Base-by-base conservation (phyloP, 2,888 invertebrate species). In the Apodemia hepburni region DNA sequence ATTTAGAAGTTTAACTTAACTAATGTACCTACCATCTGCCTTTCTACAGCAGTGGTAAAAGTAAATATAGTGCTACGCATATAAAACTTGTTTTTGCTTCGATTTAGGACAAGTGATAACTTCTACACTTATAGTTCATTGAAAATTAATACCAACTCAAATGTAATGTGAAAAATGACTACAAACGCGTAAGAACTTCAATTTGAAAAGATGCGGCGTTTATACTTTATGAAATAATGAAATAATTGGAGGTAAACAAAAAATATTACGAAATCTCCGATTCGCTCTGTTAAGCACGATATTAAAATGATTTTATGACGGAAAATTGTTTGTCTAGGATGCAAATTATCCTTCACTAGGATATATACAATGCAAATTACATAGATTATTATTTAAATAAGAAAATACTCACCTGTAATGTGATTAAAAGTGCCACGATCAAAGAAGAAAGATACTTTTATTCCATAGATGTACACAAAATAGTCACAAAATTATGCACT, bases 161-260 rank as follows among this genome's bases (percentile, higher is more conserved):
- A 33, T 33, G 33, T 33, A 29, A 29, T 29, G 7, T 29, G 8
- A 33, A 8, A 8, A 8, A 8, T 33, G 7, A 8, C 33, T 7
- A 8, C 33, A 8, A 33, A 33, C 33, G 8, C 38, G 15, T 27
- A 27, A 1, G 18, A 27, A 29, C 0, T n/a, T 57, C 42, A 47
- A 51, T 33, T 27, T 2, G 17, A 58, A 9, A 61, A 38, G 1
- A 29, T 57, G 29, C 29, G 6, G 17, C 6, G 29, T 27, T 27
- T 8, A 45, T 27, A 47, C n/a, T 47, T 29, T 29, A 27, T n/a
- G n/a, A 38, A 45, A 49, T 18, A 42, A 27, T 51, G n/a, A 38
- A 45, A 49, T 18, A 42, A 27, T 51, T 51, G 64, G 57, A 60
- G 64, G 62, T 64, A 66, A 64, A 62, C 61, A 66, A 64, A 64